Evolutionary conservation across 2,888 invertebrate species (phyloP), one percentile per base, ranked within the genome.

Genomic region (Prosapia bicincta): DNA sequence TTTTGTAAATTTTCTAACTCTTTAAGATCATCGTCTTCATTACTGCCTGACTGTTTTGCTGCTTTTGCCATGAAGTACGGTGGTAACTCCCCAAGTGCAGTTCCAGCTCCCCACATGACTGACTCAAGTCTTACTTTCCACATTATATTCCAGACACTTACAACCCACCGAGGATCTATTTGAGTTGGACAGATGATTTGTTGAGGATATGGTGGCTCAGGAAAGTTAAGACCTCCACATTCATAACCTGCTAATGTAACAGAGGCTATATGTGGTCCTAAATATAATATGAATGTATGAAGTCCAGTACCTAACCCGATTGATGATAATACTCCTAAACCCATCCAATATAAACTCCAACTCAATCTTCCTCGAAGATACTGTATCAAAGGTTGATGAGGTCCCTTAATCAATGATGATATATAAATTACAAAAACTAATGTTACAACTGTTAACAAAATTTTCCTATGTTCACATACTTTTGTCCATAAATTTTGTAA

Each of bases 31-130:
- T 80, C 78, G 26, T 80, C 80, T 23, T 76, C 76, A 26, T 79
- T 76, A 25, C 73, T 75, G 3, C 78, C 78, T 0, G 85, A 84
- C 25, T 94, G 87, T 10, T 95, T 86, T 0, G 95, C 94, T 3
- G 99, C 98, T 78, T 96, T 88, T n/a, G 99, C 99, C 98, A 99
- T 98, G 86, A 99, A 99, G 88, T 99, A 99, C 0, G 99, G 99
- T 2, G 99, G 99, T 80, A 99, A 86, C 85, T 99, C 99, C 0
- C 99, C 99, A n/a, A 99, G 87, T 0, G 99, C 99, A 0, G 99
- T 99, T 3, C 99, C 96, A 25, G 94, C 91, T 3, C 96, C 98
- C 99, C 99, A 99, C 88, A 99, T 92, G 89, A 99, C 95, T 13
- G 97, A 95, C 86, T 99, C 99, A 79, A 80, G 69, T 26, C 98